phyloP scores from a whole-genome alignment of 2,888 invertebrate genomes.

The Serripes groenlandicus region DNA sequence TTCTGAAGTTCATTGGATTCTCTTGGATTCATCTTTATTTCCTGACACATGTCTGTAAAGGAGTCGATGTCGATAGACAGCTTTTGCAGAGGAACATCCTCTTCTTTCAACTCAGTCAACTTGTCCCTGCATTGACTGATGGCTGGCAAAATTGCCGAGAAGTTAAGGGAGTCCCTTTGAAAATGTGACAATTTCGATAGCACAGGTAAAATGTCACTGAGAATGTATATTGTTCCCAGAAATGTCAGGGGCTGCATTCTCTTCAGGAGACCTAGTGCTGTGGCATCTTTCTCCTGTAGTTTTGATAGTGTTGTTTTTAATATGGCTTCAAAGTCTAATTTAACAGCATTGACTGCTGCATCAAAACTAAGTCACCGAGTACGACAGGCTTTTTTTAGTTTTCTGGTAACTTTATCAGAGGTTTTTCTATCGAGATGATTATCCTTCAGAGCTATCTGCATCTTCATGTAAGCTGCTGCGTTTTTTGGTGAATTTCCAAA shows the following conservation, averaged over 20 bases:
- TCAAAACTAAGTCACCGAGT: constrained; percentile 66
- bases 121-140: constrained; percentile 29
- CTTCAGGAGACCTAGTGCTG: constrained; percentile 55
- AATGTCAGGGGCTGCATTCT: constrained; percentile 47
- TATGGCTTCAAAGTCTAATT: constrained; percentile 38
- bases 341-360: constrained; percentile 42
- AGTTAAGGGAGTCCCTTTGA: constrained; percentile 44
- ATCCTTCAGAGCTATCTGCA: constrained; percentile 33
- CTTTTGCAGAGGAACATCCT: constrained; percentile 25
- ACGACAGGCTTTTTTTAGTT: constrained; percentile 55
- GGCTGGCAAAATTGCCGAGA: constrained; percentile 40
- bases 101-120: constrained; percentile 16
- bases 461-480: constrained; percentile 53
- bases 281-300: constrained; percentile 42
- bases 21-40: constrained; percentile 29
- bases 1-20: constrained; percentile 16
- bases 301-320: constrained; percentile 37
- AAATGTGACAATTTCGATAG: constrained; percentile 44
- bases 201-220: constrained; percentile 38
- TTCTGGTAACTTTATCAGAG: constrained; percentile 34
- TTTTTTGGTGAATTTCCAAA: constrained; percentile 62
- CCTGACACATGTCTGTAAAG: constrained; percentile 41
- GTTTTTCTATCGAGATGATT: constrained; percentile 18
- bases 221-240: constrained; percentile 43
- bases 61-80: constrained; percentile 39